Evolutionary conservation across 2,113 vertebrate species (phyloP), one percentile per base, ranked within the genome.

Genomic region (Stigmatopora nigra): DNA sequence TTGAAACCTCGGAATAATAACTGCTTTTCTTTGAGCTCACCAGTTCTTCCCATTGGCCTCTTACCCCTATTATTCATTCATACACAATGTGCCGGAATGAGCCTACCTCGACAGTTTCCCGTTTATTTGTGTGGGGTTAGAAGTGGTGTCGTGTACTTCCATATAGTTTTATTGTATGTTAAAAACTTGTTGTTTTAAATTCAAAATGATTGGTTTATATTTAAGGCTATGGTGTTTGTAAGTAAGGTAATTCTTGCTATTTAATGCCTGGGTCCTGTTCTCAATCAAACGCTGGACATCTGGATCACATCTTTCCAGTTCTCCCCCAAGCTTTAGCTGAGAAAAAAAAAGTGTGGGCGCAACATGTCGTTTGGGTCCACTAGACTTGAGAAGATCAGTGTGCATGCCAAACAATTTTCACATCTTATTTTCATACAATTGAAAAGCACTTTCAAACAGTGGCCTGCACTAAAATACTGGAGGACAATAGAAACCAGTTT

Each of bases 261-360:
- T 91, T 92, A 92, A 90, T 87, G 87, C 86, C 79, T 75, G 62
- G 88, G 89, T 89, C 91, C 92, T 95, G 93, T 81, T 93, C 93
- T 90, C 89, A 87, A 93, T 95, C 92, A 91, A 80, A 79, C 67
- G 82, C 77, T 72, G 77, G 84, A 88, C 92, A 93, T 92, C 90
- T 92, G 94, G 87, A 93, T 93, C 87, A 72, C 73, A 91, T 94
- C 89, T 92, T 78, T 74, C 55, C 9, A 14, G n/a, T 59, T 70
- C 76, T 72, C 79, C 83, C 86, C 75, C 69, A 72, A 83, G 82
- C 88, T 91, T 90, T 78, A 80, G 89, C 78, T 75, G 79, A 71
- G 72, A 69, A 78, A 22, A 44, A 5, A 76, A 70, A 78, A 88
- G 90, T 83, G 84, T 90, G 86, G 85, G 71, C 36, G 77, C 82